A percentile compares a stretch with the other conserved stretches of the same genome.
Conservation (phyloP, 2,797 vertebrate genomes). For the Scolopax rusticola region DNA sequence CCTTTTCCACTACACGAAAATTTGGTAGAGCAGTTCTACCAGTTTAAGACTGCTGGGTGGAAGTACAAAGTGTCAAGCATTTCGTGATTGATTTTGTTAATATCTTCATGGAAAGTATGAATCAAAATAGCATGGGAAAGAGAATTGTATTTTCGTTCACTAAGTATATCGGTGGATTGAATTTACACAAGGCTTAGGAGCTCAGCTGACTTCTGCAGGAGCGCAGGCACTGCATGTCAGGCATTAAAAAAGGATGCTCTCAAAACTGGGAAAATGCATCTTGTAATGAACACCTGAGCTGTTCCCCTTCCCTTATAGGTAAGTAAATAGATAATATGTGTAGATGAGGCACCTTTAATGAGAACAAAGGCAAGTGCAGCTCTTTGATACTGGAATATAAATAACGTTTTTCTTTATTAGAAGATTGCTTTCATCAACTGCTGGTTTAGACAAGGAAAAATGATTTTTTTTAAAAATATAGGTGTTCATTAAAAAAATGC, state of each 20-base stretch:
- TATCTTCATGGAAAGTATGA: conserved; percentile 43
- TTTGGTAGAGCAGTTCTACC: not conserved
- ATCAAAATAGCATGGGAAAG: conserved; percentile 29
- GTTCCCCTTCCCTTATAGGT: not conserved
- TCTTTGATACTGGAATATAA: not conserved
- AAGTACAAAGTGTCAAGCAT: not conserved
- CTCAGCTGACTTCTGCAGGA: not conserved
- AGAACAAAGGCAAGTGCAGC: not conserved
- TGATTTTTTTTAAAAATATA: not conserved
- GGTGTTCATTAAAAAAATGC: not conserved
- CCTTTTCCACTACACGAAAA: conserved; percentile 5
- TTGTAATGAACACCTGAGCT: not conserved
- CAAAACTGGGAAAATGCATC: not conserved
- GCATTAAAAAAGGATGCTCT: not conserved
- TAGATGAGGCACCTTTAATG: not conserved
- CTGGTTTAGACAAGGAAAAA: not conserved
- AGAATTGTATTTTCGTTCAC: not conserved
- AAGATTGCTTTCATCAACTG: not conserved
- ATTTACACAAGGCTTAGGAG: not conserved
- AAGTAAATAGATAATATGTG: not conserved
- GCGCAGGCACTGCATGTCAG: not conserved
- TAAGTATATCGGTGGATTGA: not conserved
- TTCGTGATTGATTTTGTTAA: conserved; percentile 38
- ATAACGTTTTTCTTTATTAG: not conserved
- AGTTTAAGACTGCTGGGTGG: not conserved